Evolutionary conservation across 2,113 vertebrate genomes (phyloP).

Genomic region (Epinephelus moara): DNA sequence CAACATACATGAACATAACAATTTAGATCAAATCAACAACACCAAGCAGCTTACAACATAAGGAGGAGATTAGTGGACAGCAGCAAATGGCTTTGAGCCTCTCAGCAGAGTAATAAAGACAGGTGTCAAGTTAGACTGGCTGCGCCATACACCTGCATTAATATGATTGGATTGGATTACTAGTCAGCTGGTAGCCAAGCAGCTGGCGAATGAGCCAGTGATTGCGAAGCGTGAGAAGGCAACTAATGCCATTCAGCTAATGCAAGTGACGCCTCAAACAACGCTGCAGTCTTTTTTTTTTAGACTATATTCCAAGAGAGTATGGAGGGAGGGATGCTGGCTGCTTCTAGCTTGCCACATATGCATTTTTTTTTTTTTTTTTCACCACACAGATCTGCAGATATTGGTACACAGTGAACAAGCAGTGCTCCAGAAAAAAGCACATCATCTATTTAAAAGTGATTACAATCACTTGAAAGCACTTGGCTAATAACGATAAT

Average conservation of each 20-base stretch:
- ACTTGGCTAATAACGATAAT: neutral
- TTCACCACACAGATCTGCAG: neutral
- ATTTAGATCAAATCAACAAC: neutral
- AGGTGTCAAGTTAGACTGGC: neutral
- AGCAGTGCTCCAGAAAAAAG: neutral
- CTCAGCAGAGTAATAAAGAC: neutral
- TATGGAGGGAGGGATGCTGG: neutral
- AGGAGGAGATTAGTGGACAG: neutral
- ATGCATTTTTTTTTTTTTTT: slow-evolving; percentile 25
- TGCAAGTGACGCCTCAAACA: neutral
- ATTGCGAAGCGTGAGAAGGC: slow-evolving; percentile 9
- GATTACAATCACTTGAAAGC: neutral
- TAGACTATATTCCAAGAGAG: neutral
- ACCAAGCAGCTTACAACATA: neutral
- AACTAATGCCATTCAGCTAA: slow-evolving; percentile 8
- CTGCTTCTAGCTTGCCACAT: neutral
- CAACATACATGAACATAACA: slow-evolving; percentile 3
- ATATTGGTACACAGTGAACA: neutral
- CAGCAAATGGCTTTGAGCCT: neutral
- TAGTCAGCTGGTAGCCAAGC: neutral
- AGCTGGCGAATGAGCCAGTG: slow-evolving; percentile 6
- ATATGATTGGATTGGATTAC: slow-evolving; percentile 1
- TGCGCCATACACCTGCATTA: neutral
- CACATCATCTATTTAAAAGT: slow-evolving; percentile 1
- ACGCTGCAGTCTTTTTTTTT: too few relatives aligned